Percentiles rank a stretch among this genome's conserved stretches.
These are phyloP conservation scores for Lepidurus apus DNA, from an alignment of 1,140 invertebrate species.

Conservation along the genomic window DNA sequence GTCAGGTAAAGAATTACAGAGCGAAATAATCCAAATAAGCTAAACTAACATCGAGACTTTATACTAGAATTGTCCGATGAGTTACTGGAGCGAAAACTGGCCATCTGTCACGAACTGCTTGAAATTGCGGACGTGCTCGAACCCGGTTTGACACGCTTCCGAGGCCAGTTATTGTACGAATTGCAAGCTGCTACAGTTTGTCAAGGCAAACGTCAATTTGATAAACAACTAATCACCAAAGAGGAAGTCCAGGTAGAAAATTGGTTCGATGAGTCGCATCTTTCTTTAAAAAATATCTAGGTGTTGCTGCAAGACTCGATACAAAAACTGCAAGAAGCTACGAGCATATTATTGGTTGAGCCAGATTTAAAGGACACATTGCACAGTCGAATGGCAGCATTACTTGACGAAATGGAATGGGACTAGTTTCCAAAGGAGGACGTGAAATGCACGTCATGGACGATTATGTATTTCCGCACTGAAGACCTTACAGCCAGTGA, in stretches of 20 bases:
- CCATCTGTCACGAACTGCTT: conserved; percentile 59
- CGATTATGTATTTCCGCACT: conserved; percentile 1
- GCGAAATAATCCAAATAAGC: background rate
- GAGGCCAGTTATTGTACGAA: conserved; percentile 58
- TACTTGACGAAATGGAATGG: conserved; percentile 2
- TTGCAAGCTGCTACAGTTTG: conserved; percentile 48
- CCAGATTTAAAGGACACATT: conserved; percentile 15
- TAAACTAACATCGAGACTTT: background rate
- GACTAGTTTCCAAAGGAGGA: conserved; percentile 5
- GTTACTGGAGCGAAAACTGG: conserved; percentile 55
- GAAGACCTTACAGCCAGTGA: background rate
- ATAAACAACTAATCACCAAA: conserved; percentile 23
- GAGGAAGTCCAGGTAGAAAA: conserved; percentile 21
- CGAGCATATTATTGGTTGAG: conserved; percentile 11
- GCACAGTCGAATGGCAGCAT: conserved; percentile 25
- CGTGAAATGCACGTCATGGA: background rate
- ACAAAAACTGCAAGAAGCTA: conserved; percentile 23
- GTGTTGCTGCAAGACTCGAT: background rate
- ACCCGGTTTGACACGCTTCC: conserved; percentile 60
- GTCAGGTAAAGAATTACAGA: conserved; percentile 34
- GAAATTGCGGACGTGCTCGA: conserved; percentile 56
- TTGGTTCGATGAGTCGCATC: background rate
- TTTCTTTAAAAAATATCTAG: background rate
- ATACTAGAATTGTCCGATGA: conserved; percentile 52
- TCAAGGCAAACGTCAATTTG: conserved; percentile 24